Base-by-base conservation (phyloP, 2,888 invertebrate genomes). In the Hirtodrosophila confusa region DNA sequence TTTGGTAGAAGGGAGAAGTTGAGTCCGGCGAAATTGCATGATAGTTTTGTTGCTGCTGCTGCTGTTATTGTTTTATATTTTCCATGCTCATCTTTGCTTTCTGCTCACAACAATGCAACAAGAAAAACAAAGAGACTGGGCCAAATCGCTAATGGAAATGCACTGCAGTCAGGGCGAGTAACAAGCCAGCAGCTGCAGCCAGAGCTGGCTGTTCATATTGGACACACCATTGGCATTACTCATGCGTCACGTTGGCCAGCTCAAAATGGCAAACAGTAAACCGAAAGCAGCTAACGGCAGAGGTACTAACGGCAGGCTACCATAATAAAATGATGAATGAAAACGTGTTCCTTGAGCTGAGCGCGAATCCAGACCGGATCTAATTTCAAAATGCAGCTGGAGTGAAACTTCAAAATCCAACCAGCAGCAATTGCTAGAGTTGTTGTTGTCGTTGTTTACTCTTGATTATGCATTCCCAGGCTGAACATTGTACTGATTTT, bases 41-140 rank as follows among this genome's bases (percentile, higher is more conserved):
- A 54, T 64, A 57, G 72, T 53, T 57, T 71, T 64, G 48, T 45
- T 41, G 54, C 40, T 39, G 27, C 6, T 57, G 37, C 11, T 40
- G 33, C 9, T 69, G 64, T 83, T 78, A 78, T 80, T 84, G 73
- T 70, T 67, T 70, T 8, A 65, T 65, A 67, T 77, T 78, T 85
- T 85, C 82, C 75, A 66, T 66, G 69, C 77, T 74, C 82, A 80
- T 75, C 80, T 75, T 78, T 71, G 80, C 63, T 61, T 47, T 54
- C 43, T 55, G 47, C 54, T 56, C 78, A 56, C 58, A 66, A 60
- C 49, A 69, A 64, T 60, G 62, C 61, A 50, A 37, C 63, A 49
- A 49, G 31, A 31, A 68, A 54, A 58, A 69, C 62, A 64, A 79
- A 44, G 61, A 64, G 66, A 66, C 67, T 67, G 41, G 41, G 63